These are phyloP conservation scores for Xiphophorus couchianus DNA, from an alignment of 2,113 vertebrate species.

Conservation along the genomic window DNA sequence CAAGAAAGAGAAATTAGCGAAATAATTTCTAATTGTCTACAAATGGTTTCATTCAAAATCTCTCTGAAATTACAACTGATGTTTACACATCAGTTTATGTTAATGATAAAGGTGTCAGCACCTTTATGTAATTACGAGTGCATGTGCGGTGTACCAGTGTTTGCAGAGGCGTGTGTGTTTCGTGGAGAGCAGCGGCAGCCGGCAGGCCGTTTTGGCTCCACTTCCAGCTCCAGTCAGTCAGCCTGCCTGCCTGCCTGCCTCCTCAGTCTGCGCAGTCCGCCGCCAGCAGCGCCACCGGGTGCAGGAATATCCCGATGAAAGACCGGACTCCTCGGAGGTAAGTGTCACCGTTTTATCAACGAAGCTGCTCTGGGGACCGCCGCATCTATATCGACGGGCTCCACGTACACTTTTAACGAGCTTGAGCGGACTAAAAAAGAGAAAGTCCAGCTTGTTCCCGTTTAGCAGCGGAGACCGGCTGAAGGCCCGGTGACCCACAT, in stretches of 20 bases:
- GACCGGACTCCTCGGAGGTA: constrained; percentile 35
- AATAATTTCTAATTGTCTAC: too few relatives aligned
- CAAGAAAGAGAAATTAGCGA: not conserved
- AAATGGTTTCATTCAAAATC: too few relatives aligned
- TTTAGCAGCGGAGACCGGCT: constrained; percentile 32
- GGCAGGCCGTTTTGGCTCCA: constrained; percentile 63
- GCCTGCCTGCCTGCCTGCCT: constrained; percentile 27
- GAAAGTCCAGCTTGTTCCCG: constrained; percentile 8
- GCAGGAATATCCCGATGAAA: constrained; percentile 58
- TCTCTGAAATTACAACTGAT: too few relatives aligned
- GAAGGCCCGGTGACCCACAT: constrained; percentile 83
- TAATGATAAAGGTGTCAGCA: too few relatives aligned
- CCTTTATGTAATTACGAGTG: too few relatives aligned
- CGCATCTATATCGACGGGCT: not conserved
- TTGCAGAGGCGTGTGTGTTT: constrained; percentile 9
- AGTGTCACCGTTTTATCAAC: constrained; percentile 31
- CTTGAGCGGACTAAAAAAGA: not conserved
- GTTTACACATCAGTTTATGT: too few relatives aligned
- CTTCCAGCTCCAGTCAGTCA: constrained; percentile 55
- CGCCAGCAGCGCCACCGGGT: constrained; percentile 70
- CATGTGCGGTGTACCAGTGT: not conserved
- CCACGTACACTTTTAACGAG: not conserved
- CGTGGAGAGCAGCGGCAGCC: constrained; percentile 32
- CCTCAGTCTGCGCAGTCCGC: constrained; percentile 66
- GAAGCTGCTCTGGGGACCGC: not conserved